Conservation (phyloP, 2,888 invertebrate species). For the Uropetala carovei region DNA sequence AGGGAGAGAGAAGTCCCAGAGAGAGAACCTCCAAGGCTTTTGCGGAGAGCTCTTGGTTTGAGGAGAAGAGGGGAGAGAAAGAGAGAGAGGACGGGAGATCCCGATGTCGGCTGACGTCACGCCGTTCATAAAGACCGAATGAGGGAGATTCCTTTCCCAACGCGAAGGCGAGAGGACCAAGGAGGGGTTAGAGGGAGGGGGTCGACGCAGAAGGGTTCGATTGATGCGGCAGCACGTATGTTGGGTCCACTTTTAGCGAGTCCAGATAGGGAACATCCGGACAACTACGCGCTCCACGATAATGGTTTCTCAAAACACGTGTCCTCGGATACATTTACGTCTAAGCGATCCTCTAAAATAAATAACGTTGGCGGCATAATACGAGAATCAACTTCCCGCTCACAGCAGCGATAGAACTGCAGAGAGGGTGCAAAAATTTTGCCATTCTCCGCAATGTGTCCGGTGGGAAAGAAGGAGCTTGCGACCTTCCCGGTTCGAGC, state of each 20-base stretch:
- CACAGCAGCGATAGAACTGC: not conserved
- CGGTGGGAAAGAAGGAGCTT: not conserved
- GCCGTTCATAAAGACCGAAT: constrained; percentile 63
- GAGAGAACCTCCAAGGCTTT: constrained; percentile 53
- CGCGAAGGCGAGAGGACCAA: not conserved
- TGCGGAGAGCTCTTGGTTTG: constrained; percentile 48
- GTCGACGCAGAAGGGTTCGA: constrained; percentile 38
- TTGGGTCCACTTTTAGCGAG: constrained; percentile 30
- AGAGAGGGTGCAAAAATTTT: constrained; percentile 22
- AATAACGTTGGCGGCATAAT: not conserved
- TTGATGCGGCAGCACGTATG: constrained; percentile 52
- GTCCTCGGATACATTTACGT: not conserved
- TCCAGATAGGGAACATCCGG: not conserved
- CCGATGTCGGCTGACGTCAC: constrained; percentile 62
- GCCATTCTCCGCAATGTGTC: not conserved
- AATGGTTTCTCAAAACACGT: not conserved
- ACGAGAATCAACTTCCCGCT: not conserved
- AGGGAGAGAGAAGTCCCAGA: constrained; percentile 17
- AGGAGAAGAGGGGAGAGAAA: not conserved
- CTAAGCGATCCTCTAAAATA: not conserved
- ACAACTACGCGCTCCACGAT: not conserved
- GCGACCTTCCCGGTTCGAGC: constrained; percentile 32
- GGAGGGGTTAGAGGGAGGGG: not conserved
- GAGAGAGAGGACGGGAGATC: constrained; percentile 50
- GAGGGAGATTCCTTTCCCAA: constrained; percentile 59